Conservation (phyloP, 2,888 invertebrate genomes). For the Idaea straminata region DNA sequence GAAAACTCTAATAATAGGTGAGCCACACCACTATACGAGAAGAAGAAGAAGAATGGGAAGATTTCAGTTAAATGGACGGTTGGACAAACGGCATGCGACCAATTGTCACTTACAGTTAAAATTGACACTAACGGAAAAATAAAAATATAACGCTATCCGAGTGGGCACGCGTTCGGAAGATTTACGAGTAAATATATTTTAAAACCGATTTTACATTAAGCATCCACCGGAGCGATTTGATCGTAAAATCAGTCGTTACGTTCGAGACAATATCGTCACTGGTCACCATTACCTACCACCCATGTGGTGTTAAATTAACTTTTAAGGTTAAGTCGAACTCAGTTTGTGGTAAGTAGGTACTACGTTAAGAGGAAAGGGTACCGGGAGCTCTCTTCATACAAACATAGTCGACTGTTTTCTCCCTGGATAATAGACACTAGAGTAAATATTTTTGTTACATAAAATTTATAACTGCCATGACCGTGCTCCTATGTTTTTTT, state of each 20-base stretch:
- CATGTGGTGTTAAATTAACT: conserved; percentile 67
- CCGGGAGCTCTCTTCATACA: too few species aligned
- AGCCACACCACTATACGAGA: too few species aligned
- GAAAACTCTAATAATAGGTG: too few species aligned
- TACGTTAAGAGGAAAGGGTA: too few species aligned
- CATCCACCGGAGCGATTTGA: conserved; percentile 71
- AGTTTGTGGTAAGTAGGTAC: conserved; percentile 39
- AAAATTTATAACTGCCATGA: too few species aligned
- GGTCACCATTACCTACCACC: conserved; percentile 73
- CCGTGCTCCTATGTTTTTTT: too few species aligned
- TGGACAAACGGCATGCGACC: conserved; percentile 31
- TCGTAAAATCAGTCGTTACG: conserved; percentile 72
- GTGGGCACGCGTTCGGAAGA: conserved; percentile 68
- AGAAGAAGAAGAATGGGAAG: too few species aligned
- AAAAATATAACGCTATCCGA: conserved; percentile 4
- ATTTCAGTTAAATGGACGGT: not conserved
- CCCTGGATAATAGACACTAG: too few species aligned
- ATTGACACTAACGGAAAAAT: not conserved
- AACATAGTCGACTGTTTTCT: too few species aligned
- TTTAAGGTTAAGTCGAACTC: conserved; percentile 62
- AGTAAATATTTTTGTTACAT: too few species aligned
- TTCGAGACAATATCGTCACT: conserved; percentile 68
- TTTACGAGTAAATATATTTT: conserved; percentile 68
- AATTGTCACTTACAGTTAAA: not conserved
- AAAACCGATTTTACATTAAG: conserved; percentile 76